Evolutionary conservation across 2,888 invertebrate genomes (phyloP).

Genomic region (Hyppa rectilinea): DNA sequence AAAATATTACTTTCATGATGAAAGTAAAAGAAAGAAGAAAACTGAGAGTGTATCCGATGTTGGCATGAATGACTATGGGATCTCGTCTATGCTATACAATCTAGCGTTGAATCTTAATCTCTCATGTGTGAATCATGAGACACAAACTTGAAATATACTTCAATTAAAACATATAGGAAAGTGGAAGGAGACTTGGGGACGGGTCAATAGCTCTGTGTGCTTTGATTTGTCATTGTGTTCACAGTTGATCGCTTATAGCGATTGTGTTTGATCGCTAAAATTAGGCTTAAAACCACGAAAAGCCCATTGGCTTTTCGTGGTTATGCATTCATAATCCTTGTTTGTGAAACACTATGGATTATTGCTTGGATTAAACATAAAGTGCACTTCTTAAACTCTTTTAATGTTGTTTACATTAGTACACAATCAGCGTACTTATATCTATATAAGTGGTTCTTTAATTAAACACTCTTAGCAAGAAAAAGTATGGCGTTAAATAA

Average conservation of each 20-base stretch:
- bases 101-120: conserved; percentile 19
- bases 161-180: background rate
- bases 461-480: background rate
- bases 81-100: background rate
- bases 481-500: background rate
- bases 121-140: background rate
- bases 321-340: background rate
- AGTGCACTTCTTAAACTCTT: conserved; percentile 1
- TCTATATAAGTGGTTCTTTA: too few relatives aligned
- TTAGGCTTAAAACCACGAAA: background rate
- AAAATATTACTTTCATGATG: conserved; percentile 25
- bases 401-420: conserved; percentile 2
- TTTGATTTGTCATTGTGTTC: too few relatives aligned
- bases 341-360: background rate
- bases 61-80: conserved; percentile 20
- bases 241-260: too few relatives aligned
- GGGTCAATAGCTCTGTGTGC: too few relatives aligned
- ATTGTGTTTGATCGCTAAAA: background rate
- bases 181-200: background rate
- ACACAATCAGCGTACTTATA: background rate
- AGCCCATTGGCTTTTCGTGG: too few relatives aligned
- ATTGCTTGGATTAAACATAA: background rate
- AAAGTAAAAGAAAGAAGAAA: conserved; percentile 21
- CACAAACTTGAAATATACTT: too few relatives aligned
- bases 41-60: conserved; percentile 31